Conservation (phyloP, 1,140 invertebrate genomes). For the Dendroctonus valens region DNA sequence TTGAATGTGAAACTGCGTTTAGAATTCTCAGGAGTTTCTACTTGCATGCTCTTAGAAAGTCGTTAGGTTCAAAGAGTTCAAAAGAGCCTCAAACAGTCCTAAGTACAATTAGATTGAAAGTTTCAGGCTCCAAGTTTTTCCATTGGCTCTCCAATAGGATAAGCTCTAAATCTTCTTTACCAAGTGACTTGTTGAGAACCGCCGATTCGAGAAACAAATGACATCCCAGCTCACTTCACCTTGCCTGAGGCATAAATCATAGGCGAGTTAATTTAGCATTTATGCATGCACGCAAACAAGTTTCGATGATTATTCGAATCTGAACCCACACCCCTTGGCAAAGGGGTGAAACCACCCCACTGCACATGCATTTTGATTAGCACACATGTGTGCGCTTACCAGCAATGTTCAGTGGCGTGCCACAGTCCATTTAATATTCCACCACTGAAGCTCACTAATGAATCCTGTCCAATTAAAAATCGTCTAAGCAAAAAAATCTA, state of each 20-base stretch:
- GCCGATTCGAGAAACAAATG: neutral
- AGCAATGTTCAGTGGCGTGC: too few relatives aligned
- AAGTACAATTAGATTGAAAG: neutral
- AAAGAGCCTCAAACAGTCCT: neutral
- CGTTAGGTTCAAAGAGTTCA: too few relatives aligned
- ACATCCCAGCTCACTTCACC: conserved; percentile 17
- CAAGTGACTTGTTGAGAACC: too few relatives aligned
- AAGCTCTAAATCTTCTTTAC: too few relatives aligned
- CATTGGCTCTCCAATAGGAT: too few relatives aligned
- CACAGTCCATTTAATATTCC: too few relatives aligned
- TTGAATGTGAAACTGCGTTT: too few relatives aligned
- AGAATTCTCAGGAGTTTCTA: too few relatives aligned
- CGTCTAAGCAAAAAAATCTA: conserved; percentile 32
- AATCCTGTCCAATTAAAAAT: conserved; percentile 26
- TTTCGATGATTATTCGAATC: conserved; percentile 35
- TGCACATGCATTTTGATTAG: conserved; percentile 29
- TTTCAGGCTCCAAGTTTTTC: too few relatives aligned
- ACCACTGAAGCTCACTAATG: conserved; percentile 6
- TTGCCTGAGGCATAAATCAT: conserved; percentile 27
- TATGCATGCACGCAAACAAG: conserved; percentile 36
- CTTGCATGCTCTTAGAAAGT: too few relatives aligned
- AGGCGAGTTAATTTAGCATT: conserved; percentile 32
- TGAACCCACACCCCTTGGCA: conserved; percentile 31
- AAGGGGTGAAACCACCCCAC: conserved; percentile 22
- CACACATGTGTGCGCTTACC: conserved; percentile 21